Conservation (phyloP, 2,797 vertebrate genomes). For the Smutsia gigantea region DNA sequence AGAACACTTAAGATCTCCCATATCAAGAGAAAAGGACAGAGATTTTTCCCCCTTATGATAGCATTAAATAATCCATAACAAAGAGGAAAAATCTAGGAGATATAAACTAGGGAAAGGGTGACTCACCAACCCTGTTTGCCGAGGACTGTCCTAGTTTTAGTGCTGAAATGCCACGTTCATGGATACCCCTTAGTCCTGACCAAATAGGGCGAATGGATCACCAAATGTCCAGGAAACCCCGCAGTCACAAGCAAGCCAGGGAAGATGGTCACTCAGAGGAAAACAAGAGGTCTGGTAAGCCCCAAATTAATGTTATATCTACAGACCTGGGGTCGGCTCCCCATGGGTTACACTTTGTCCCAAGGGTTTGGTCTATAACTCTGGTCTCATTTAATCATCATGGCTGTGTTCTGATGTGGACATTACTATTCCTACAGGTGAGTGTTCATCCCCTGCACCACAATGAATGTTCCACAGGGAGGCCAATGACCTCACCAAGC, state of each 20-base stretch:
- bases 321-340: not conserved
- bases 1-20: not conserved
- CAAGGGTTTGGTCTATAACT: not conserved
- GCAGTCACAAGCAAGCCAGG: not conserved
- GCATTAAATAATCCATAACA: not conserved
- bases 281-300: not conserved
- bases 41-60: not conserved
- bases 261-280: not conserved
- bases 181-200: not conserved
- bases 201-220: not conserved
- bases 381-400: not conserved
- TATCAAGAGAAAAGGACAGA: not conserved
- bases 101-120: not conserved
- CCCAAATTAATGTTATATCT: not conserved
- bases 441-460: not conserved
- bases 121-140: not conserved
- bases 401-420: no score
- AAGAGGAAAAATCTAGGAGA: not conserved
- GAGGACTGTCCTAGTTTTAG: not conserved
- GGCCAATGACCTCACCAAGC: fast-evolving
- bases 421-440: not conserved
- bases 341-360: not conserved
- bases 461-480: not conserved
- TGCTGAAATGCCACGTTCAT: not conserved
- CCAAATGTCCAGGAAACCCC: not conserved